Conservation (phyloP, 2,113 vertebrate species). For the Candoia aspera region DNA sequence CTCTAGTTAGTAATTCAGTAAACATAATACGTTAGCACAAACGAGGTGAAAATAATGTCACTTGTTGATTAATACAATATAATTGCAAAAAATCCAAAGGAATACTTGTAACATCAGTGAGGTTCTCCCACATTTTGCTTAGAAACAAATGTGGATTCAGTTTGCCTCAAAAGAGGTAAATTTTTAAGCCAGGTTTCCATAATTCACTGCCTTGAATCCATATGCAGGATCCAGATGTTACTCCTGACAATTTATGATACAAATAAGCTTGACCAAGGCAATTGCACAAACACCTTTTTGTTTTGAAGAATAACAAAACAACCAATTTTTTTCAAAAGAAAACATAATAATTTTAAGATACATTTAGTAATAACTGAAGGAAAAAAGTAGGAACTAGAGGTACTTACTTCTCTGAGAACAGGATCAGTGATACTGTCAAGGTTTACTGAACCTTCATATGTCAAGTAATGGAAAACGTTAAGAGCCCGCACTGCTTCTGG, state of each 20-base stretch:
- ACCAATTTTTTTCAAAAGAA: slow-evolving; percentile 16
- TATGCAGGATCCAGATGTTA: neutral
- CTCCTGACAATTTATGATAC: neutral
- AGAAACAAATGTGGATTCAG: neutral
- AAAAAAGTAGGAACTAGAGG: slow-evolving; percentile 15
- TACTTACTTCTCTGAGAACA: slow-evolving; percentile 89
- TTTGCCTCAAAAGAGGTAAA: neutral
- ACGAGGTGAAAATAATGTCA: too few species aligned
- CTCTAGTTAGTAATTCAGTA: neutral
- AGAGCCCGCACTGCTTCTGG: slow-evolving; percentile 95
- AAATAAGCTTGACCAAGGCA: neutral
- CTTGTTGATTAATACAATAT: neutral
- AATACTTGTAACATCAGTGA: neutral
- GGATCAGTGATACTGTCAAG: slow-evolving; percentile 91
- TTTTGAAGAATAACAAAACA: slow-evolving; percentile 37
- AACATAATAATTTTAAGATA: slow-evolving; percentile 18
- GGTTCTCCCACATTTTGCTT: neutral
- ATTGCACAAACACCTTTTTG: neutral
- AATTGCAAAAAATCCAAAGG: neutral
- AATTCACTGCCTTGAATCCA: neutral
- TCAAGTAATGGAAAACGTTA: slow-evolving; percentile 97
- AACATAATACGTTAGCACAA: neutral
- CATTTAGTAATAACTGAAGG: slow-evolving; percentile 27
- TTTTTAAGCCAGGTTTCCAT: neutral
- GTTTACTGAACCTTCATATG: slow-evolving; percentile 93